A percentile compares a stretch with the other conserved stretches of the same genome.
Evolutionary conservation across 2,888 invertebrate genomes (phyloP).

Genomic region (Automeris io): DNA sequence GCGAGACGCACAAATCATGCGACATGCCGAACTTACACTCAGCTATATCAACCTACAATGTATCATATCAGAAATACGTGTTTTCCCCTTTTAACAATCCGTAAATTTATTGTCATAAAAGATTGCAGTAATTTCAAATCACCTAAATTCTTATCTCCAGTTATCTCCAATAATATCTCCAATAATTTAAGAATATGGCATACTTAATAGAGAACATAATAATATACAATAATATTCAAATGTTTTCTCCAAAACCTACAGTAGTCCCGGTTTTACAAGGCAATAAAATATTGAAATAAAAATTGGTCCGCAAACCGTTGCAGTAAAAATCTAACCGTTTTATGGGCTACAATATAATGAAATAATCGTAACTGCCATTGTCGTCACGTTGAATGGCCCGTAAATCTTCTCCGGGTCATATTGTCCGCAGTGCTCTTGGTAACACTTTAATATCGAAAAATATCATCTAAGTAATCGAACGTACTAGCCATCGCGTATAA

Average conservation of each 20-base stretch:
- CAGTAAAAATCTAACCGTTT: constrained; percentile 73
- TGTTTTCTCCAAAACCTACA: constrained; percentile 29
- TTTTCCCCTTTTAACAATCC: constrained; percentile 4
- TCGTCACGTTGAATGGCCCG: constrained; percentile 70
- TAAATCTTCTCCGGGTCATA: constrained; percentile 77
- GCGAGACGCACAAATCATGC: constrained; percentile 66
- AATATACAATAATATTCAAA: neutral
- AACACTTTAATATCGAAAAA: constrained; percentile 78
- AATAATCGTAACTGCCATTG: constrained; percentile 74
- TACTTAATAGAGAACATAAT: too few species aligned
- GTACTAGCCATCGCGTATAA: constrained; percentile 65
- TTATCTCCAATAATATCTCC: too few species aligned
- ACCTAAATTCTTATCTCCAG: constrained; percentile 3
- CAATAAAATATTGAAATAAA: constrained; percentile 75
- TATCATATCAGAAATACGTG: constrained; percentile 4
- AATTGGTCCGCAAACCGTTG: constrained; percentile 52
- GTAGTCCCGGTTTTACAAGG: constrained; percentile 57
- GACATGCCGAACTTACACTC: constrained; percentile 29
- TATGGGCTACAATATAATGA: constrained; percentile 75
- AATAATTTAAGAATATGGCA: too few species aligned
- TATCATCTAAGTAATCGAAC: constrained; percentile 75
- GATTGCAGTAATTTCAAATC: neutral
- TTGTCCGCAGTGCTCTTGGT: constrained; percentile 72
- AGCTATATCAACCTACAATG: constrained; percentile 6
- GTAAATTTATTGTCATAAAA: constrained; percentile 10